Evolutionary conservation across 2,113 vertebrate genomes (phyloP).

Genomic region (Oncorhynchus gorbuscha): DNA sequence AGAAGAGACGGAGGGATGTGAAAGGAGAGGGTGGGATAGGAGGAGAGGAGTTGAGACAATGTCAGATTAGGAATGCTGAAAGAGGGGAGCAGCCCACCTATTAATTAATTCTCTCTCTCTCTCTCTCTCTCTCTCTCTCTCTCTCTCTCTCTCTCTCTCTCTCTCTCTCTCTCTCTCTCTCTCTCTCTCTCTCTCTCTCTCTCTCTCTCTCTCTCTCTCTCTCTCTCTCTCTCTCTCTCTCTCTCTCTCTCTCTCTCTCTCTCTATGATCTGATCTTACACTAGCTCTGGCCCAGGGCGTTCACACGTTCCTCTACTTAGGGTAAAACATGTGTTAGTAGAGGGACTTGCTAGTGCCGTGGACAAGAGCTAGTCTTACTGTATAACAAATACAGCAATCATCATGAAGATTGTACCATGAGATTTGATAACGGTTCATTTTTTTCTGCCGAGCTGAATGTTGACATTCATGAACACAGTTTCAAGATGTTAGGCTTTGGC

Average conservation of each 20-base stretch:
- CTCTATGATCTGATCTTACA: neutral
- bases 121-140: constrained; percentile 27
- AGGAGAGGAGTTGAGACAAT: neutral
- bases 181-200: neutral
- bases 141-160: too few species aligned
- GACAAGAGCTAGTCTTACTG: too few species aligned
- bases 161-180: constrained; percentile 5
- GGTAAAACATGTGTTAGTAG: too few species aligned
- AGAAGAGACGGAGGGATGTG: neutral
- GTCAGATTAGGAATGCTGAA: neutral
- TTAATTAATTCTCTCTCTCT: constrained; percentile 14
- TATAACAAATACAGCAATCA: too few species aligned
- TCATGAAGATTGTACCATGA: too few species aligned
- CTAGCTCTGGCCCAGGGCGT: too few species aligned
- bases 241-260: neutral
- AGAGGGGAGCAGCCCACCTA: constrained; percentile 1
- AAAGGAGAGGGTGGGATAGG: constrained; percentile 20
- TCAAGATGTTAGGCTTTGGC: too few species aligned
- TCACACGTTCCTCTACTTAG: too few species aligned
- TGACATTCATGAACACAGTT: too few species aligned
- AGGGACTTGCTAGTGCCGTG: too few species aligned
- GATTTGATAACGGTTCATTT: too few species aligned
- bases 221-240: constrained; percentile 5
- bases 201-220: neutral
- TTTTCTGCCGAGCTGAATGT: too few species aligned